These are phyloP conservation scores for Galeopterus variegatus DNA, from an alignment of 2,113 vertebrate species.

Conservation along the genomic window DNA sequence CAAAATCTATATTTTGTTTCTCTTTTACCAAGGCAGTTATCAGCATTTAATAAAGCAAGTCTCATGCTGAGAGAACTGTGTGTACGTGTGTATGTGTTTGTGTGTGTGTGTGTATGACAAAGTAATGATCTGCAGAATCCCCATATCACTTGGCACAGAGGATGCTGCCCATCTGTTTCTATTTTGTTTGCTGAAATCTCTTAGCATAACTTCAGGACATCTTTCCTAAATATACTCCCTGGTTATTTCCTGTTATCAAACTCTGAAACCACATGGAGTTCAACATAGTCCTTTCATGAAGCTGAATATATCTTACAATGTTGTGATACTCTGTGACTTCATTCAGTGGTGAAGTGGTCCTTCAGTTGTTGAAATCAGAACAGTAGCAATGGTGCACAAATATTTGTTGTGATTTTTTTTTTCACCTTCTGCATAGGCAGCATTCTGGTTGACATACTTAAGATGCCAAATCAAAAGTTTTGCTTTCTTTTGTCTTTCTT, in stretches of 20 bases:
- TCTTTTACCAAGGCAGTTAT: slow-evolving; percentile 36
- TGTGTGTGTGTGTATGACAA: background rate
- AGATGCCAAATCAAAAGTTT: slow-evolving; percentile 24
- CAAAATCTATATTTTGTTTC: slow-evolving; percentile 9
- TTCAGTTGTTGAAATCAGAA: slow-evolving; percentile 64
- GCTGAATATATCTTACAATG: slow-evolving; percentile 68
- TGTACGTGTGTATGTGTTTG: background rate
- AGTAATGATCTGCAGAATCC: background rate
- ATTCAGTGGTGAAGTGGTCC: slow-evolving; percentile 27
- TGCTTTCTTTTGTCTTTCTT: background rate
- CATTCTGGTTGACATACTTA: background rate
- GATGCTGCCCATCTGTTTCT: slow-evolving; percentile 54
- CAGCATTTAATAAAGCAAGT: slow-evolving; percentile 41
- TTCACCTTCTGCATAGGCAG: background rate
- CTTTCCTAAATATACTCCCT: slow-evolving; percentile 68
- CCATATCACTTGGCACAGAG: background rate
- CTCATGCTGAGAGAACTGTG: background rate
- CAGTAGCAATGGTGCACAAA: background rate
- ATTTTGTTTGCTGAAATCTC: slow-evolving; percentile 51
- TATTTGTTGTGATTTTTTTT: background rate
- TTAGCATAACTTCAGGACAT: slow-evolving; percentile 54
- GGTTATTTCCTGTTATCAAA: slow-evolving; percentile 47
- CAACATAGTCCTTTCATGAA: slow-evolving; percentile 42
- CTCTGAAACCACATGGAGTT: slow-evolving; percentile 47
- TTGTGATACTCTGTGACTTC: slow-evolving; percentile 38